These are phyloP conservation scores for Drosophila bocqueti DNA, from an alignment of 1,140 invertebrate genomes.

Conservation along the genomic window DNA sequence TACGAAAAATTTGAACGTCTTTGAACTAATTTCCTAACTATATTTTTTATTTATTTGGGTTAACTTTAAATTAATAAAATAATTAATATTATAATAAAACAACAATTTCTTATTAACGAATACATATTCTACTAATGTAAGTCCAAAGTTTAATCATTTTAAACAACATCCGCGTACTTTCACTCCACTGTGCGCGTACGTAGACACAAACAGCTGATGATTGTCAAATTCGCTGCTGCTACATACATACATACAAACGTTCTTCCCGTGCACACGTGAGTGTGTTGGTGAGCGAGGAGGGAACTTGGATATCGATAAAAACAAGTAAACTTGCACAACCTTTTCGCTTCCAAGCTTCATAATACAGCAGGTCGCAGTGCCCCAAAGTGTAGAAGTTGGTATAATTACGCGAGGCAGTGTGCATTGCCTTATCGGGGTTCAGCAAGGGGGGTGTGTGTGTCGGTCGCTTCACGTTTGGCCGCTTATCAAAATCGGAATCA, in stretches of 20 bases:
- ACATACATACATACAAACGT: constrained; percentile 7
- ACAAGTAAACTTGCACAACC: constrained; percentile 54
- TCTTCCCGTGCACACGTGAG: constrained; percentile 1
- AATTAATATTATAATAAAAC: too few relatives aligned
- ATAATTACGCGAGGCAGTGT: constrained; percentile 35
- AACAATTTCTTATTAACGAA: too few relatives aligned
- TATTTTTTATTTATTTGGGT: not conserved
- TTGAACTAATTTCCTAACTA: not conserved
- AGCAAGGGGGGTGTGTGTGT: constrained; percentile 54
- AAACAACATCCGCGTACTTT: not conserved
- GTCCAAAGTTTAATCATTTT: not conserved
- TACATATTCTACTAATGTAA: too few relatives aligned
- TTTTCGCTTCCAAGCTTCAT: constrained; percentile 17
- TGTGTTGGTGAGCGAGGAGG: constrained; percentile 19
- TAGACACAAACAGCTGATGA: constrained; percentile 71
- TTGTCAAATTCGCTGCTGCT: constrained; percentile 57
- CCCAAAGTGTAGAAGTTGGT: constrained; percentile 7
- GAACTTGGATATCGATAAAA: constrained; percentile 50
- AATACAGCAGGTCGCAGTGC: constrained; percentile 17
- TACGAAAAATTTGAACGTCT: not conserved
- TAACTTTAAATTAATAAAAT: too few relatives aligned
- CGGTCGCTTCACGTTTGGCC: constrained; percentile 62
- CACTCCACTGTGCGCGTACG: constrained; percentile 34
- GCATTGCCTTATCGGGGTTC: constrained; percentile 17
- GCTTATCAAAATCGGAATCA: constrained; percentile 77